These are phyloP conservation scores for Lasioglossum vierecki DNA, from an alignment of 2,888 invertebrate species.

Conservation along the genomic window DNA sequence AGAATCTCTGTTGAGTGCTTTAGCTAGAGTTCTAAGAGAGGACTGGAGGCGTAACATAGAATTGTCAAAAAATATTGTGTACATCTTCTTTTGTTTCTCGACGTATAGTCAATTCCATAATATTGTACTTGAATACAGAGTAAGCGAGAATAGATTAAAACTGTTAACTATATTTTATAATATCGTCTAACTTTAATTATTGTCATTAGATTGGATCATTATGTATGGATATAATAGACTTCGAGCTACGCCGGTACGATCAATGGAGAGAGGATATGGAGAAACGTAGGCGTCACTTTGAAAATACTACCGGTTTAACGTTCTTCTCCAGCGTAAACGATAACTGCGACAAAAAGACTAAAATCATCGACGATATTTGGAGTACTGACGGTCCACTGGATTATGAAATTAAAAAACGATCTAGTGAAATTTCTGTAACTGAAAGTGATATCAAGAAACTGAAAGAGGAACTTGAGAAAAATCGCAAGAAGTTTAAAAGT, in stretches of 20 bases:
- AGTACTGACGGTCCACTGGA: conserved; percentile 80
- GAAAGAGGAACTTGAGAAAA: conserved; percentile 91
- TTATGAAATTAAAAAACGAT: conserved; percentile 78
- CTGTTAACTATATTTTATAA: background rate
- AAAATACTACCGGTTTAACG: conserved; percentile 82
- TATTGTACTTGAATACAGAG: conserved; percentile 97
- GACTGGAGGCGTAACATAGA: conserved; percentile 99
- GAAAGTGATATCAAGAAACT: conserved; percentile 82
- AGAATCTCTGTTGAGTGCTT: conserved; percentile 97
- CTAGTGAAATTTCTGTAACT: conserved; percentile 72
- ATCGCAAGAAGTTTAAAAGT: conserved; percentile 90
- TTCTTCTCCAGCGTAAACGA: conserved; percentile 77
- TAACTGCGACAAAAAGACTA: conserved; percentile 78
- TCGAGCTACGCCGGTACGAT: conserved; percentile 96
- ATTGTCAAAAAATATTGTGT: conserved; percentile 97
- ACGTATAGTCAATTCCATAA: conserved; percentile 97
- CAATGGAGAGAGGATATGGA: conserved; percentile 94
- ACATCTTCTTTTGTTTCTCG: conserved; percentile 98
- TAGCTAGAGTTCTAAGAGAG: conserved; percentile 97
- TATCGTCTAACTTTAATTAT: background rate
- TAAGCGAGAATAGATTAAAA: conserved; percentile 78
- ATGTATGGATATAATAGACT: conserved; percentile 98
- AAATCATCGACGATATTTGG: conserved; percentile 80
- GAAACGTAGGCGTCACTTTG: conserved; percentile 84
- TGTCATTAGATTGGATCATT: conserved; percentile 93